Base-by-base conservation (phyloP, 2,797 vertebrate genomes). In the Discoglossus pictus region DNA sequence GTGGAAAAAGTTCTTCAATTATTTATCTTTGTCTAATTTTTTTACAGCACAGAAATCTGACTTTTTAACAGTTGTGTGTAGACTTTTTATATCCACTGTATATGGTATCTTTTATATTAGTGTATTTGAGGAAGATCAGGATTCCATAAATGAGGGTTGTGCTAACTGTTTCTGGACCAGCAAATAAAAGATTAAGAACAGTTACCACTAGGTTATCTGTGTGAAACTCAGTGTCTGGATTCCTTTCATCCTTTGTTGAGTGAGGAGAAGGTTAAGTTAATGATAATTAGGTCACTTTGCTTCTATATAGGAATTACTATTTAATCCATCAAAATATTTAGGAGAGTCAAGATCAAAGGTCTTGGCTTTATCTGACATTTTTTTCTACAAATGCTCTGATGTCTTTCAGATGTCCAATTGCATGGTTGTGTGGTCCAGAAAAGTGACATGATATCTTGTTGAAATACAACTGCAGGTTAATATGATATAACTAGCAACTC, bases 341-440 rank as follows among this genome's bases (percentile, higher is more conserved):
- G 82, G 85, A 0, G 74, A 65, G 11, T 39, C 51, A 38, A 58
- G 0, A 1, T 70, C 64, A 35, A 61, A 47, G 7, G 1, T n/a
- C 46, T 23, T 3, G 51, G 24, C 75, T 75, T 25, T 0, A 21
- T 46, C 27, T 44, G 2, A 80, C 64, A 60, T 79, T 75, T 21
- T 6, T 39, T 11, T 11, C 0, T 1, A 69, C 11, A 2, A 81
- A 81, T 62, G 60, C 1, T 1, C 72, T 77, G 61, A 81, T 27
- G 55, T 73, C 75, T 40, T 50, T 73, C 56, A 78, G 80, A 74
- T 76, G 74, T 54, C 38, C 79, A 61, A 91, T 90, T 44, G 89
- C 82, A 38, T 18, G 52, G 6, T 86, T 88, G 74, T 91, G 89
- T 27, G 79, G 80, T 2, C 89, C 89, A 0, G 88, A 88, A 16